Evolutionary conservation across 2,797 vertebrate genomes (phyloP).

Genomic region (Eidolon dupreanum): DNA sequence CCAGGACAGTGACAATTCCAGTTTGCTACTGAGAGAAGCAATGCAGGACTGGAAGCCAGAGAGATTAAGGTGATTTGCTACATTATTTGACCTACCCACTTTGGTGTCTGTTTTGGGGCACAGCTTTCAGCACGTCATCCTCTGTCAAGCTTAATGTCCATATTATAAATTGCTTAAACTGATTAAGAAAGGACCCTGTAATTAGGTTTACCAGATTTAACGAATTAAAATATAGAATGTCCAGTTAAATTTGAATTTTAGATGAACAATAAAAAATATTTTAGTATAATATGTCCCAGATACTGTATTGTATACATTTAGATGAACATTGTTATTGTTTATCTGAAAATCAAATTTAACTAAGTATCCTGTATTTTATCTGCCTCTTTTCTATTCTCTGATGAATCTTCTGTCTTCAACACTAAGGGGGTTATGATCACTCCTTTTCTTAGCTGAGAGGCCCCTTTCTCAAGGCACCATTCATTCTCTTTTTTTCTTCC

Average conservation of each 20-base stretch:
- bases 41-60: not conserved
- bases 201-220: not conserved
- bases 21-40: not conserved
- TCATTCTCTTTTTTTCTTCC: not conserved
- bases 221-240: not conserved
- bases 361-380: not conserved
- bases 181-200: not conserved
- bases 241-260: slow-evolving; percentile 17
- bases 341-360: slow-evolving; percentile 14
- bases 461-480: not conserved
- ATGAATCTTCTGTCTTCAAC: not conserved
- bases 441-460: not conserved
- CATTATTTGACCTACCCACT: not conserved
- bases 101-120: not conserved
- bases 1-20: accelerated
- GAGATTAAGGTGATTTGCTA: not conserved
- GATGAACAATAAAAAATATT: not conserved
- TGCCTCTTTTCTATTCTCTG: not conserved
- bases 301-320: not conserved
- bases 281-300: not conserved
- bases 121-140: accelerated
- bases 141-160: not conserved
- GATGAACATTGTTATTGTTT: not conserved
- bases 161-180: not conserved
- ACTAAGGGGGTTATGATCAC: not conserved